Evolutionary conservation across 2,888 invertebrate genomes (phyloP), one percentile per base, ranked within the genome.

Genomic region (Erynnis tages): DNA sequence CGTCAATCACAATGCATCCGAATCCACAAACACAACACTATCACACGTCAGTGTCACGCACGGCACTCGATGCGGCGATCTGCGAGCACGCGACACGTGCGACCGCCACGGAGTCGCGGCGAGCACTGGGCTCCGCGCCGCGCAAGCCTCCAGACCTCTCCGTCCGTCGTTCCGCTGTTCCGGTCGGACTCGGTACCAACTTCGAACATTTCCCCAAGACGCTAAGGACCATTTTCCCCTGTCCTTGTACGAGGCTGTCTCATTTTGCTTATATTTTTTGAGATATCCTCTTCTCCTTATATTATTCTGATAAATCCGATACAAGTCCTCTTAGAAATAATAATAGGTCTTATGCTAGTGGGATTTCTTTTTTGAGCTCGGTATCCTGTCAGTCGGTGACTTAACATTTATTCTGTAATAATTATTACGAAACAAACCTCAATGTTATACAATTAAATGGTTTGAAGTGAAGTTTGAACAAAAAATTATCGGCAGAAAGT

Each of bases 111-210:
- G 65, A 59, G 66, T 63, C 83, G 64, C 86, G 82, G 69, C 61
- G 63, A 65, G 62, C 64, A 86, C 87, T 85, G 76, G 65, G 55
- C 57, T 61, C 60, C 66, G 71, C 69, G 69, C 73, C 77, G 84
- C 85, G 83, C 86, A 83, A 77, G 73, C 76, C 77, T 77, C 77
- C 71, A 71, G 78, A 72, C 75, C 63, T 34, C 71, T 67, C 57
- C 66, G 76, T 73, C 78, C 76, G 71, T 80, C 70, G 75, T 61
- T 61, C 53, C 60, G 55, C 52, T 59, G 50, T 60, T 50, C 54
- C 50, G 54, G 59, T 61, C 58, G 59, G 55, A 54, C 58, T 61
- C 58, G 59, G 55, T 53, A 57, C 57, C 54, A 56, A 59, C 8
- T 52, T 44, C 32, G 54, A 49, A 53, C 57, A 53, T 58, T 59